Conservation (phyloP, 2,113 vertebrate genomes). For the Panurus biarmicus region DNA sequence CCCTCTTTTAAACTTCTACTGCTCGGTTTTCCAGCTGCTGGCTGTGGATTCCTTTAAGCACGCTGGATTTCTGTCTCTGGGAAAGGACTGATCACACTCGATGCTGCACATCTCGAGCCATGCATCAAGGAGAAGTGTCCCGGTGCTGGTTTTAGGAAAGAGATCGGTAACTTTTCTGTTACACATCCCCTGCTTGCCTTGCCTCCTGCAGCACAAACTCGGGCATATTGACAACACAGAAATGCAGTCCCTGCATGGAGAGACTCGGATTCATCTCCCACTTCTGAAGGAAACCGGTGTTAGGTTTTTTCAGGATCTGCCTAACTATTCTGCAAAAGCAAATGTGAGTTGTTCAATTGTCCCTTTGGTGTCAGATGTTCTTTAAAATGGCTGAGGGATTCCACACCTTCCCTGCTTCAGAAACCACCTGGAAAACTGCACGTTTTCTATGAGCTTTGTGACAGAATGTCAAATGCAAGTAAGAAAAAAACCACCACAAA, state of each 20-base stretch:
- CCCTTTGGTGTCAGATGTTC: not conserved
- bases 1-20: not conserved
- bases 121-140: not conserved
- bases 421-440: not conserved
- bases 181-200: not conserved
- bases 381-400: not conserved
- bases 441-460: not conserved
- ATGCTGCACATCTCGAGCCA: not conserved
- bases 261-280: not conserved
- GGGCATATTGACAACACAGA: rapidly evolving
- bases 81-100: not conserved
- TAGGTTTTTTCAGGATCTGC: not conserved
- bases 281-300: not conserved
- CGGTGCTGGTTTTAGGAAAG: not conserved
- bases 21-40: not conserved
- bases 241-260: not conserved
- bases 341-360: not conserved
- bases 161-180: not conserved
- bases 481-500: not conserved
- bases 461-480: not conserved
- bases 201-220: not conserved
- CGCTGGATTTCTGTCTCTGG: not conserved
- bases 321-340: not conserved
- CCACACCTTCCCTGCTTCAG: not conserved
- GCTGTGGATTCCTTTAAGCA: not conserved